Evolutionary conservation across 1,140 invertebrate species (phyloP).

Genomic region (Drosophila kurseongensis): DNA sequence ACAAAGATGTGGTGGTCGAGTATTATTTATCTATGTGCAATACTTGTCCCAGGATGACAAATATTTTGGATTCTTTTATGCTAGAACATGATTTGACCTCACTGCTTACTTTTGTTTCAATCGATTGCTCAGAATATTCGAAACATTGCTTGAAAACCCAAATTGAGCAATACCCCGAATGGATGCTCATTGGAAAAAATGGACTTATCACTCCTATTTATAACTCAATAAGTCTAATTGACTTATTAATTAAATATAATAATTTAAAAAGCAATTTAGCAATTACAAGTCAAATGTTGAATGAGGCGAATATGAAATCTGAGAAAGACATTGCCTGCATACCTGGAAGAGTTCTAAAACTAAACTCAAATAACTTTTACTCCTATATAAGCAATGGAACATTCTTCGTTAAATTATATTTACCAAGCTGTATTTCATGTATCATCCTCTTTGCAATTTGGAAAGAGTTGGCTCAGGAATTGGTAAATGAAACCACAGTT

Average conservation of each 20-base stretch:
- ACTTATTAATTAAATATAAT: neutral
- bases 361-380: neutral
- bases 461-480: constrained; percentile 4
- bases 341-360: neutral
- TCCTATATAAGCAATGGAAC: neutral
- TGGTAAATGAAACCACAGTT: constrained; percentile 5
- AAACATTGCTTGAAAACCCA: neutral
- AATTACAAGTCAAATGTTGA: neutral
- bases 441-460: neutral
- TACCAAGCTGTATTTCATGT: constrained; percentile 1
- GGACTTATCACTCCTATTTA: neutral
- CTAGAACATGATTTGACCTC: neutral
- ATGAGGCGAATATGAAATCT: neutral
- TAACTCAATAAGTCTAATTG: neutral
- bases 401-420: constrained; percentile 19
- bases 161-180: neutral
- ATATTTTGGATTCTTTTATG: neutral
- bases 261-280: neutral
- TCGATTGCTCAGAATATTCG: constrained; percentile 6
- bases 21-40: neutral
- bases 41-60: neutral
- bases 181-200: neutral
- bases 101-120: neutral
- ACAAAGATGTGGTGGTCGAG: constrained; percentile 1
- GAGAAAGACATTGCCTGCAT: neutral